phyloP scores from a whole-genome alignment of 2,797 vertebrate species.

The Delichon dasypus region DNA sequence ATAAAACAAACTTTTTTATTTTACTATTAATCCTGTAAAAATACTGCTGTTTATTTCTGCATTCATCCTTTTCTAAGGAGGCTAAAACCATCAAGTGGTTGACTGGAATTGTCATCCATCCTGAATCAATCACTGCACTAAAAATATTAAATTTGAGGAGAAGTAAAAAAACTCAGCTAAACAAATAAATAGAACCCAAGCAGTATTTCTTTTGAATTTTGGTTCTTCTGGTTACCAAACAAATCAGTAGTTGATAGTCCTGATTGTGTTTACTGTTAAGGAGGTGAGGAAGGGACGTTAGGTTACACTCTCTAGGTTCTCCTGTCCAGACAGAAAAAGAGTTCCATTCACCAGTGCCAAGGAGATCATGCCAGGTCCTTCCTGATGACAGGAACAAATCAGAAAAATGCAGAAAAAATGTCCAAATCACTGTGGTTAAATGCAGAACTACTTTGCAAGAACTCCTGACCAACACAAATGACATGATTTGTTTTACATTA shows the following conservation, averaged over 20 bases:
- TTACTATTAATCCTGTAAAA: not conserved
- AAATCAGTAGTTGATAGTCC: not conserved
- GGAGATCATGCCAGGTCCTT: not conserved
- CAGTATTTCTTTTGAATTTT: not conserved
- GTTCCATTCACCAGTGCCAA: not conserved
- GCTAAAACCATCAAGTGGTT: not conserved
- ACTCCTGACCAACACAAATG: not conserved
- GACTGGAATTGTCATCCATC: not conserved
- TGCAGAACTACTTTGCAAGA: not conserved
- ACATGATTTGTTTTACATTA: not conserved
- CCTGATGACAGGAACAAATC: not conserved
- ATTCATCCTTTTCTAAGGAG: not conserved
- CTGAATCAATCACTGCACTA: not conserved
- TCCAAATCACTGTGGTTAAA: not conserved
- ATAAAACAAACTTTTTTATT: not conserved
- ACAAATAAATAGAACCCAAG: not conserved
- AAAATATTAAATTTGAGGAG: not conserved
- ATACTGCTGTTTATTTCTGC: not conserved
- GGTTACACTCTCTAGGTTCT: not conserved
- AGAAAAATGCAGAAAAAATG: not conserved
- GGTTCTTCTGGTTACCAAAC: not conserved
- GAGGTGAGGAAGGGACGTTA: not conserved
- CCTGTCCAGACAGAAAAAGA: not conserved
- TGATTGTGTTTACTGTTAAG: not conserved
- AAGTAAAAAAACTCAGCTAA: not conserved